Evolutionary conservation across 2,888 invertebrate species (phyloP), one percentile per base, ranked within the genome.

Genomic region (Chrysolina oricalcia): DNA sequence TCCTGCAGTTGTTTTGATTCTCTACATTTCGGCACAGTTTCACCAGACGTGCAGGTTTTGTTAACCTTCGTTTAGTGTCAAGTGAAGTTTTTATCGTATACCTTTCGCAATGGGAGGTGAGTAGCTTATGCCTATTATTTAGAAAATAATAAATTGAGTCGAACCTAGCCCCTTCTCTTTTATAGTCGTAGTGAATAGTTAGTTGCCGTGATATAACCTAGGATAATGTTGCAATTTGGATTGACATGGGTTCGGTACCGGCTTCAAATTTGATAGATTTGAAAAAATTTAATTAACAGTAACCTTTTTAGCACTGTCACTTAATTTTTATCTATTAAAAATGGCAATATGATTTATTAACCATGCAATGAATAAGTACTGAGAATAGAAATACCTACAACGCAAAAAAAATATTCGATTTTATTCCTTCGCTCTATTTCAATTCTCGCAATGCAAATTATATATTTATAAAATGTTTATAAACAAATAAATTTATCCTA

Each of bases 1-100:
- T 68, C 56, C 68, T 68, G 68, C 68, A 53, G 68, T 68, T 68
- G 68, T 68, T 68, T 68, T 68, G 68, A 68, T 68, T 68, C 56
- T 50, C 53, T 40, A 41, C 21, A 68, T 68, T 68, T 68, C 68
- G 50, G 10, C 41, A 64, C 64, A 68, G 68, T 68, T 68, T 68
- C 35, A 27, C 53, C 15, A 68, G 68, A 53, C 53, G 53, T 50
- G 17, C 40, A 53, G 53, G 59, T 59, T 40, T 19, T 17, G 19
- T 53, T 53, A 68, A 35, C 17, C 50, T 67, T 48, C 53, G n/a
- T 50, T 9, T 23, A 59, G 27, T 67, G 50, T 50, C 56, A 56
- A 64, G 68, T 68, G 68, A 50, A 68, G 13, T 66, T 68, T 68
- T 40, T 17, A 27, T 15, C 17, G 35, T 48, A 53, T 15, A 40